Base-by-base conservation (phyloP, 37 sponge, comb jelly and placozoan species). In the Theonella swinhoei region DNA sequence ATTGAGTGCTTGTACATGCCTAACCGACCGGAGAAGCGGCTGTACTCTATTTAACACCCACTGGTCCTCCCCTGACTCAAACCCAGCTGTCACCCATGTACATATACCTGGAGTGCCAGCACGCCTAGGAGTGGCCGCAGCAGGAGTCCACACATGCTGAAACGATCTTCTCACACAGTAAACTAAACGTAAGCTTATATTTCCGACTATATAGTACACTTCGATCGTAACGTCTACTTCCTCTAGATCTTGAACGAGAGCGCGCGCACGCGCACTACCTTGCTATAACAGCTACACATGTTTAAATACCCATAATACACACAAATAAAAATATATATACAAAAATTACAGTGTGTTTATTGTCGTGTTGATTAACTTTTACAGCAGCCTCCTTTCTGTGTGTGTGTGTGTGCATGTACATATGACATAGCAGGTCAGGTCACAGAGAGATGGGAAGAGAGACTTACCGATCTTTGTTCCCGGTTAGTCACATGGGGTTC, bases 401-500 rank as follows among this genome's bases (percentile, higher is more conserved):
- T 47, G 54, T 17, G 54, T 7, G 54, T 17, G 54, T n/a, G n/a
- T n/a, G n/a, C n/a, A n/a, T n/a, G n/a, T n/a, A n/a, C n/a, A n/a
- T n/a, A n/a, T n/a, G n/a, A n/a, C n/a, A 47, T 7, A 47, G 54
- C 11, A 47, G 54, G 54, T 7, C 7, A 14, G 54, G 54, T 17
- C 11, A 14, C 7, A 47, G 54, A 47, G 54, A 47, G 54, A 14
- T 17, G 54, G 54, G 54, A 47, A 14, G 54, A 47, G 54, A 14
- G 54, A 47, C 54, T 47, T 14, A 47, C 54, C 25, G 41, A 76
- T 30, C 67, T 31, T 75, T 29, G 66, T 43, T 66, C 67, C 41
- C 62, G 2, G 41, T 78, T 76, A 8, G 75, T 31, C 43, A 83
- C 84, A 23, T 75, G 43, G 37, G 84, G 84, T 36, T 83, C 81